phyloP scores from a whole-genome alignment of 2,797 vertebrate genomes.

The Erpetoichthys calabaricus region DNA sequence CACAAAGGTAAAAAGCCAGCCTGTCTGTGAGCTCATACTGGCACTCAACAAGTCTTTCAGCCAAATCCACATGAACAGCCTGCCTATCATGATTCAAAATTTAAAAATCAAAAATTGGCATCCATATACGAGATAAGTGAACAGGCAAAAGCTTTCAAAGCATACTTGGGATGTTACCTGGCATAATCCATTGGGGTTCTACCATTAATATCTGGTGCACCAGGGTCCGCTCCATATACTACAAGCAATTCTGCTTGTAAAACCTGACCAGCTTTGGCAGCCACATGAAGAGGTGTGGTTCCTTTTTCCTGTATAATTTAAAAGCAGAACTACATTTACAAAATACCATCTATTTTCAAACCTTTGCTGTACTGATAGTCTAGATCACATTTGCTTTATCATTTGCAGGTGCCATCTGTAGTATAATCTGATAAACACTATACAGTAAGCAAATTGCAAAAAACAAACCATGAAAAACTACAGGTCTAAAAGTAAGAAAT shows the following conservation, averaged over 20 bases:
- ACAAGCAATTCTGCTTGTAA: conserved; percentile 88
- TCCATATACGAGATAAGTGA: too few relatives aligned
- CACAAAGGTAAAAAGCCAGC: conserved; percentile 86
- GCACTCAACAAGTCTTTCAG: conserved; percentile 84
- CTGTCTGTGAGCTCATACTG: conserved; percentile 92
- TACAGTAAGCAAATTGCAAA: too few relatives aligned
- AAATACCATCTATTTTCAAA: neutral
- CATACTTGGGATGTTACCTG: conserved; percentile 48
- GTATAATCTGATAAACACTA: too few relatives aligned
- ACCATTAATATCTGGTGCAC: conserved; percentile 83
- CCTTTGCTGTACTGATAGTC: neutral
- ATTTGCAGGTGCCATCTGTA: too few relatives aligned
- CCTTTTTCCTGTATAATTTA: conserved; percentile 68
- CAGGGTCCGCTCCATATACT: conserved; percentile 86
- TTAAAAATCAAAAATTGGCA: too few relatives aligned
- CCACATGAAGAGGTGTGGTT: conserved; percentile 85
- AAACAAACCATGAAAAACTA: too few relatives aligned
- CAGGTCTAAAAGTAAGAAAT: too few relatives aligned
- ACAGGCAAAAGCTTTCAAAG: too few relatives aligned
- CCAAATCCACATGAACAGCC: conserved; percentile 81
- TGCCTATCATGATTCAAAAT: conserved; percentile 49
- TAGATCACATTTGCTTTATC: too few relatives aligned
- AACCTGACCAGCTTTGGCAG: conserved; percentile 84
- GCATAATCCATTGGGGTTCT: conserved; percentile 91
- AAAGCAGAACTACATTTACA: neutral